Evolutionary conservation across 1,140 invertebrate species (phyloP).

Genomic region (Aphelenchoides avenae): DNA sequence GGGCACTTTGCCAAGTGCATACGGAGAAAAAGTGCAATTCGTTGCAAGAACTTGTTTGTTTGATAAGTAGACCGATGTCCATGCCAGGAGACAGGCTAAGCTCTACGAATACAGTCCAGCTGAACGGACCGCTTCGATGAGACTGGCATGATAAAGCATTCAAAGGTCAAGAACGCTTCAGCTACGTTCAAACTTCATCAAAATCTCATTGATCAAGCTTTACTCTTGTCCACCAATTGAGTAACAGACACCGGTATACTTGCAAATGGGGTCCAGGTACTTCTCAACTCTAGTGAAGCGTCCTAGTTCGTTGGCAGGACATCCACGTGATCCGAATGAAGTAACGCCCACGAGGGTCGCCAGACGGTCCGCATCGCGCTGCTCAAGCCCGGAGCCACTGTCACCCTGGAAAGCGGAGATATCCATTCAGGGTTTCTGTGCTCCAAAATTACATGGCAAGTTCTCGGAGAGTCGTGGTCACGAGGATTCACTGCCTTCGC

Average conservation of each 20-base stretch:
- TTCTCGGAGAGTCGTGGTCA: slow-evolving; percentile 31
- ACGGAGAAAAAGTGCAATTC: no score
- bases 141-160: no score
- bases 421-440: neutral
- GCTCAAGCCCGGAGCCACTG: slow-evolving; percentile 36
- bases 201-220: no score
- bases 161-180: no score
- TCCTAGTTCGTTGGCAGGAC: slow-evolving; percentile 41
- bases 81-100: no score
- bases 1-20: no score
- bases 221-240: neutral
- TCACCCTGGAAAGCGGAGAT: slow-evolving; percentile 23
- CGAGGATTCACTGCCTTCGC: slow-evolving; percentile 37
- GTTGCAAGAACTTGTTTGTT: no score
- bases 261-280: slow-evolving; percentile 25
- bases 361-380: slow-evolving; percentile 14
- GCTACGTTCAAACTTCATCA: no score
- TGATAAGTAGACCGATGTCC: no score
- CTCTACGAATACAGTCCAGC: no score
- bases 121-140: no score
- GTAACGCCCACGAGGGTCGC: slow-evolving; percentile 35
- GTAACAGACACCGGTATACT: slow-evolving; percentile 28
- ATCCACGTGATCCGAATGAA: slow-evolving; percentile 40
- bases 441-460: slow-evolving; percentile 32
- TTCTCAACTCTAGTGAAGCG: slow-evolving; percentile 29